Conservation (phyloP, 1,140 invertebrate species). For the Papilio helenus region DNA sequence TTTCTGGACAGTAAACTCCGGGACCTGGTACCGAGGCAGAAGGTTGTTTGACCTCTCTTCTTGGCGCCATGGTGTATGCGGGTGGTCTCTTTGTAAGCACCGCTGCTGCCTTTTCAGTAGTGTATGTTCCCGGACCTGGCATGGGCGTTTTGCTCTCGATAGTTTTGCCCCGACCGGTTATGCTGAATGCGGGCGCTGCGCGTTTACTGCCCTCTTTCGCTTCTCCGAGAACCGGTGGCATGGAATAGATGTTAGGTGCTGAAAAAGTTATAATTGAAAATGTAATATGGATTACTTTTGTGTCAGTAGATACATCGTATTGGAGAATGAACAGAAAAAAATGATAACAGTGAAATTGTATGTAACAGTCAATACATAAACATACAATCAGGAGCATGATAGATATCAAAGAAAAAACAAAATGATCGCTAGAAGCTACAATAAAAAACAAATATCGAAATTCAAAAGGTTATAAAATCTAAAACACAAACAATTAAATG, state of each 20-base stretch:
- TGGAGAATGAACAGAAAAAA: background rate
- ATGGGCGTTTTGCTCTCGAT: constrained; percentile 66
- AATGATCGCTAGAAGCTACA: no score
- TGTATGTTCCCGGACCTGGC: constrained; percentile 79
- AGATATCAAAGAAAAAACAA: no score
- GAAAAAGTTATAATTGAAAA: constrained; percentile 52
- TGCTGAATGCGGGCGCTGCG: constrained; percentile 80
- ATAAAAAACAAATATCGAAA: no score
- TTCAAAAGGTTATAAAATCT: no score
- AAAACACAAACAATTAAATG: no score
- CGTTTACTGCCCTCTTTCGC: constrained; percentile 87
- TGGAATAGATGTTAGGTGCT: constrained; percentile 95
- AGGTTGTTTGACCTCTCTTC: constrained; percentile 65
- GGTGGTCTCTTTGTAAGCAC: constrained; percentile 70
- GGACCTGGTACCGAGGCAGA: constrained; percentile 81
- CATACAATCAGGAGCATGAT: no score
- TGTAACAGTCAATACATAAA: no score
- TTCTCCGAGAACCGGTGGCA: constrained; percentile 90
- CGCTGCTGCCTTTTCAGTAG: constrained; percentile 67
- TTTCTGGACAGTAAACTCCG: constrained; percentile 85
- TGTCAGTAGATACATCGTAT: constrained; percentile 8
- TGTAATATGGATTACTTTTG: background rate
- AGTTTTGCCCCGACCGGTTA: constrained; percentile 73
- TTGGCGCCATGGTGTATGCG: constrained; percentile 79
- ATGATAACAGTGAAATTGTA: no score